A percentile compares a stretch with the other conserved stretches of the same genome.
Evolutionary conservation across 2,888 invertebrate genomes (phyloP).

Genomic region (Aphrophora alni): DNA sequence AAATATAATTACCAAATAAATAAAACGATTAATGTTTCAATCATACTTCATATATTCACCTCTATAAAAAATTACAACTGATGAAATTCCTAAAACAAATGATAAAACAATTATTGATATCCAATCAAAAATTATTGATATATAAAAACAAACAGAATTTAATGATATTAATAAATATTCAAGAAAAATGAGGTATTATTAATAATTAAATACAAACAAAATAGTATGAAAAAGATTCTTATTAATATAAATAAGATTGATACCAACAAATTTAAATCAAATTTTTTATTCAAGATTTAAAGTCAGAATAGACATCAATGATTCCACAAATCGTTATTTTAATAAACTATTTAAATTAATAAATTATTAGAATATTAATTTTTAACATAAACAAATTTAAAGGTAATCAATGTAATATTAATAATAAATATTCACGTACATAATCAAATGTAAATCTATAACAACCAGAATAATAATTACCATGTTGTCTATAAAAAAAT

Average conservation of each 20-base stretch:
- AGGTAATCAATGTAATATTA: conserved; percentile 69
- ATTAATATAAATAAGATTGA: too few species aligned
- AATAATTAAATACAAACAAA: not conserved
- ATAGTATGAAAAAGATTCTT: too few species aligned
- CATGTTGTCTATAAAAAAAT: conserved; percentile 69
- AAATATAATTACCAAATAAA: conserved; percentile 69
- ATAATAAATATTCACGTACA: conserved; percentile 66
- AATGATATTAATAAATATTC: not conserved
- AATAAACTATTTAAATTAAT: not conserved
- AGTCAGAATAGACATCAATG: not conserved
- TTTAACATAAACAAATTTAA: conserved; percentile 59
- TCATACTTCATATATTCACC: conserved; percentile 67
- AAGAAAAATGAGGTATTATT: not conserved
- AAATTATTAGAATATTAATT: conserved; percentile 54
- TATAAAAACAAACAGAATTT: not conserved
- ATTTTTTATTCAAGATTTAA: not conserved
- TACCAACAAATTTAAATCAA: not conserved
- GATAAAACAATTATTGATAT: conserved; percentile 69
- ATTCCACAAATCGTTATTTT: not conserved
- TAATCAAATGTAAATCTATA: conserved; percentile 61
- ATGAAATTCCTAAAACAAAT: conserved; percentile 71
- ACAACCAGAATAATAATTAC: conserved; percentile 60
- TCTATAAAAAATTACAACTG: conserved; percentile 69
- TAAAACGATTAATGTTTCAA: conserved; percentile 67
- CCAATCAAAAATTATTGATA: conserved; percentile 69